Percentiles rank a stretch among this genome's conserved stretches.
These are phyloP conservation scores for Hormaphis cornu DNA, from an alignment of 1,140 invertebrate genomes.

Conservation along the genomic window DNA sequence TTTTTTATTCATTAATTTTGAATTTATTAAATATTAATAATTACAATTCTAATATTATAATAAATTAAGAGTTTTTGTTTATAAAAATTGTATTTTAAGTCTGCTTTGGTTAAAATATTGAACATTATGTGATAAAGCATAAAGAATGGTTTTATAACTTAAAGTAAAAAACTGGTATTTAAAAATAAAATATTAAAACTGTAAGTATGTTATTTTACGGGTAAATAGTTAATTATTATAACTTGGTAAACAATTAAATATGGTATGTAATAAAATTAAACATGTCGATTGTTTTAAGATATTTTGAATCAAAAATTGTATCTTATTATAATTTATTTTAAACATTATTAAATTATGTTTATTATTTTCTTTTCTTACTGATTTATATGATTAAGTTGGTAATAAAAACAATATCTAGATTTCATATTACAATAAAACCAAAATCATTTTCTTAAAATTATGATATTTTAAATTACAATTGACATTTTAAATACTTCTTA, in stretches of 20 bases:
- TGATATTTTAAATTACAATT: no score
- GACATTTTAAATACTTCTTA: no score
- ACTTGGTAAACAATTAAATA: not conserved
- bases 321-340: not conserved
- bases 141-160: conserved; percentile 13
- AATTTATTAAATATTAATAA: not conserved
- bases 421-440: no score
- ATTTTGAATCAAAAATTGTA: not conserved
- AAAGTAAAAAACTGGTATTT: not conserved
- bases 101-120: not conserved
- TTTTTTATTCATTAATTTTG: no score
- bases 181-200: not conserved
- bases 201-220: not conserved
- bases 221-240: not conserved
- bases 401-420: no score
- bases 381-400: no score
- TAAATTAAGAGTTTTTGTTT: no score
- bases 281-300: not conserved
- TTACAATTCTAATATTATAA: no score
- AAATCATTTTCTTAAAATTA: no score
- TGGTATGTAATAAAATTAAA: not conserved
- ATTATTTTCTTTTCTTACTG: no score
- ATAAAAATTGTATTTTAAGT: no score
- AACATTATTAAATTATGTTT: no score
- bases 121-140: not conserved